phyloP scores from a whole-genome alignment of 2,113 vertebrate genomes.

The Embiotoca jacksoni region DNA sequence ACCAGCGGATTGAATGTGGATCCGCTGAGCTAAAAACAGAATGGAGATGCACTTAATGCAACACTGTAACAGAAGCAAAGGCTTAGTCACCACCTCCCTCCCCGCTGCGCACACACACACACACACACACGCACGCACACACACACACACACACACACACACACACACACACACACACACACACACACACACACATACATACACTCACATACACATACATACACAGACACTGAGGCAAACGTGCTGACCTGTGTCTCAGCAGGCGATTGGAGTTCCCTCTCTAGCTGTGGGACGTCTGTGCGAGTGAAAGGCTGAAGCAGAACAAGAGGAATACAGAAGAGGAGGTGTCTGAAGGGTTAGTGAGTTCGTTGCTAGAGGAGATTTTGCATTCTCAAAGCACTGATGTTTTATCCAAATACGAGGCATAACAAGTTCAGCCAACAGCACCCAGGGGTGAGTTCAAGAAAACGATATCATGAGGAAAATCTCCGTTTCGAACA shows the following conservation, averaged over 20 bases:
- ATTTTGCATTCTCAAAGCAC: conserved; percentile 24
- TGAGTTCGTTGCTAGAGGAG: conserved; percentile 15
- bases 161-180: not conserved
- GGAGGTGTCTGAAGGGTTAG: conserved; percentile 28
- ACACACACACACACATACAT: not conserved
- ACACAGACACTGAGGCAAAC: conserved; percentile 25
- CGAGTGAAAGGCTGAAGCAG: not conserved
- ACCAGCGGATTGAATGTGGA: conserved; percentile 35
- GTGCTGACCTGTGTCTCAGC: conserved; percentile 54
- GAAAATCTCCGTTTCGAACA: not conserved
- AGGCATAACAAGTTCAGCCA: conserved; percentile 11
- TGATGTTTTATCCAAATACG: conserved; percentile 16
- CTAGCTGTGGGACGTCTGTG: conserved; percentile 27
- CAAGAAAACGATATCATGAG: conserved; percentile 21
- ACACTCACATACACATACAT: not conserved
- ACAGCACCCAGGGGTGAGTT: conserved; percentile 19
- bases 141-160: not conserved
- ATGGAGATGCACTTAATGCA: conserved; percentile 46
- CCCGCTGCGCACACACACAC: not conserved
- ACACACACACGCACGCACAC: not conserved
- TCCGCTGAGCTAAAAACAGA: conserved; percentile 54
- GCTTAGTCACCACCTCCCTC: conserved; percentile 51
- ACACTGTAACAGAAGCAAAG: conserved; percentile 37
- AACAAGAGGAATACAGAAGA: not conserved
- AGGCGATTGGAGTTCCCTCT: conserved; percentile 50